phyloP scores from a whole-genome alignment of 2,888 invertebrate species.

The Acleris literana region DNA sequence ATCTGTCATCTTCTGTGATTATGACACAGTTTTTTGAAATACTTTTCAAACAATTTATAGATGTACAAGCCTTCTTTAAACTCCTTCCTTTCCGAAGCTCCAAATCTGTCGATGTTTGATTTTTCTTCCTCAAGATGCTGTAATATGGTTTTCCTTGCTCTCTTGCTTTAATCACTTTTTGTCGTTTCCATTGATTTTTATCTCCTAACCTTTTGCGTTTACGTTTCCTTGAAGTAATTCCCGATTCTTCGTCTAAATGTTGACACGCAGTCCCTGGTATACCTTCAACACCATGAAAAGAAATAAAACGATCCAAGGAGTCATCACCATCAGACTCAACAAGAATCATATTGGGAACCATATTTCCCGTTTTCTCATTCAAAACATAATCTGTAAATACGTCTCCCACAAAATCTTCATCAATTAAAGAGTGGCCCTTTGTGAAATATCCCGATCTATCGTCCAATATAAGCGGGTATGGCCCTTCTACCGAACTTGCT shows the following conservation, averaged over 20 bases:
- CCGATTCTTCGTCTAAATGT: constrained; percentile 16
- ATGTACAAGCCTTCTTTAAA: constrained; percentile 11
- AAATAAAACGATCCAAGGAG: constrained; percentile 8
- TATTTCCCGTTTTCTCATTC: constrained; percentile 15
- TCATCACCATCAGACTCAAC: constrained; percentile 9
- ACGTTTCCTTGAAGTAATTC: constrained; percentile 12
- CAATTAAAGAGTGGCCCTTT: constrained; percentile 12
- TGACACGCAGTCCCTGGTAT: constrained; percentile 15
- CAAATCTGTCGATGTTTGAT: constrained; percentile 12
- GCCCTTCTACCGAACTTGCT: constrained; percentile 6
- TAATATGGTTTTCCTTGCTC: constrained; percentile 12
- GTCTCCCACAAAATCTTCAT: constrained; percentile 11
- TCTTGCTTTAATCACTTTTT: constrained; percentile 19
- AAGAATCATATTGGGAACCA: constrained; percentile 4
- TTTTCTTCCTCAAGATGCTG: constrained; percentile 16
- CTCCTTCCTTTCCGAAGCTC: constrained; percentile 13
- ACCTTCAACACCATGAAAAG: constrained; percentile 13
- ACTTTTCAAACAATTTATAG: constrained; percentile 12
- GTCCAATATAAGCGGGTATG: constrained; percentile 6
- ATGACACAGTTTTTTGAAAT: constrained; percentile 9
- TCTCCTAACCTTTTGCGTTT: not conserved
- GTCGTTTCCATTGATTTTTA: constrained; percentile 18
- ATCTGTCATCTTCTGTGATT: constrained; percentile 10
- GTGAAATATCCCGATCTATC: constrained; percentile 19
- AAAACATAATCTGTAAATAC: constrained; percentile 16